Conservation (phyloP, 1,140 invertebrate genomes). For the Drosophila serrata region DNA sequence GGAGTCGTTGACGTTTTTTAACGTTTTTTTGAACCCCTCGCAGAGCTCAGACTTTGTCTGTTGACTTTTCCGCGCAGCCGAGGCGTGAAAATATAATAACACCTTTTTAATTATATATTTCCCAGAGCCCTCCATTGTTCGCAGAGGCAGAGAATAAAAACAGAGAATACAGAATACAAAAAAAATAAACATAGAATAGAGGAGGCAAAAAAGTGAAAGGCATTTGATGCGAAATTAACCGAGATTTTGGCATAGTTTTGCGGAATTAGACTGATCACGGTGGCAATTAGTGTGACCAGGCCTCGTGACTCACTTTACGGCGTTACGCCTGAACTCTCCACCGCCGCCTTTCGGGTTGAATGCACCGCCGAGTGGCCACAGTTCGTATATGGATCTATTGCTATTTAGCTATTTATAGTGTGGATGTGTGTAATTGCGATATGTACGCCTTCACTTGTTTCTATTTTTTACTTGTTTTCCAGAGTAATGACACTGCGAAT, state of each 20-base stretch:
- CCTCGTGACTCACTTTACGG: conserved; percentile 15
- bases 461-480: background rate
- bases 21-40: conserved; percentile 15
- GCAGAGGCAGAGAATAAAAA: background rate
- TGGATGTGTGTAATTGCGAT: conserved; percentile 22
- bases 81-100: conserved; percentile 83
- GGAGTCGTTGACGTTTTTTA: conserved; percentile 72
- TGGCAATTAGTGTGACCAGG: conserved; percentile 30
- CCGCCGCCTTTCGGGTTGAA: conserved; percentile 33
- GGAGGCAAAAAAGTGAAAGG: conserved; percentile 70
- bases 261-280: conserved; percentile 73
- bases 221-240: conserved; percentile 61
- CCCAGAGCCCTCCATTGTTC: conserved; percentile 10
- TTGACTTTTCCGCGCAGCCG: conserved; percentile 63
- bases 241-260: conserved; percentile 55
- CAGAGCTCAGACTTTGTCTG: conserved; percentile 50
- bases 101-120: conserved; percentile 80
- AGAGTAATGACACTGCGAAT: conserved; percentile 10
- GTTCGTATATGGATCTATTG: conserved; percentile 4
- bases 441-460: background rate
- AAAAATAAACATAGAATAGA: conserved; percentile 18
- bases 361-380: conserved; percentile 42
- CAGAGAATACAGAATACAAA: background rate
- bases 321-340: background rate
- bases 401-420: conserved; percentile 28